Conservation (phyloP, 2,113 vertebrate genomes). For the Pollachius pollachius region DNA sequence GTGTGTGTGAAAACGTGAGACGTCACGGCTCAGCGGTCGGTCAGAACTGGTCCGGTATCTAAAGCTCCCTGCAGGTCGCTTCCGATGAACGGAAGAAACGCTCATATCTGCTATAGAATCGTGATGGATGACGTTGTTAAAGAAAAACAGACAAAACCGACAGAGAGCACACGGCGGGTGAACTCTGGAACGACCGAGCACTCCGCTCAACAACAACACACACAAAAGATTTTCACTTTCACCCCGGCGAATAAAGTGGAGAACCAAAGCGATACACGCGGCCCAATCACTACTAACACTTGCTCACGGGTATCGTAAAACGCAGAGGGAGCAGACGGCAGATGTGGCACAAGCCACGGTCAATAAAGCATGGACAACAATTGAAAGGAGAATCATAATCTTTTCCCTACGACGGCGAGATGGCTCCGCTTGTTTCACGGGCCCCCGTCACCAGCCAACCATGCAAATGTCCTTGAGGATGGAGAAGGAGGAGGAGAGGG, state of each 20-base stretch:
- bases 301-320: too few species aligned
- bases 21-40: neutral
- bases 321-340: neutral
- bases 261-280: too few species aligned
- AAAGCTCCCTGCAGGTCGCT: neutral
- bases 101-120: too few species aligned
- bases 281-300: too few species aligned
- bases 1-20: neutral
- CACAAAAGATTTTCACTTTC: too few species aligned
- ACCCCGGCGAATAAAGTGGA: too few species aligned
- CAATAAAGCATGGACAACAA: slow-evolving; percentile 26
- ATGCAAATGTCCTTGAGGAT: slow-evolving; percentile 20
- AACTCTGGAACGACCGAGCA: too few species aligned
- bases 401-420: slow-evolving; percentile 23
- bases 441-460: slow-evolving; percentile 22
- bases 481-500: slow-evolving; percentile 17
- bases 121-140: too few species aligned
- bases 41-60: neutral
- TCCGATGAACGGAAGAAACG: too few species aligned
- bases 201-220: too few species aligned
- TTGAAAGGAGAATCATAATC: slow-evolving; percentile 33
- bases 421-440: neutral
- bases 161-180: too few species aligned
- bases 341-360: neutral
- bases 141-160: too few species aligned